These are phyloP conservation scores for Plemyria rubiginata DNA, from an alignment of 2,888 invertebrate species.

Conservation along the genomic window DNA sequence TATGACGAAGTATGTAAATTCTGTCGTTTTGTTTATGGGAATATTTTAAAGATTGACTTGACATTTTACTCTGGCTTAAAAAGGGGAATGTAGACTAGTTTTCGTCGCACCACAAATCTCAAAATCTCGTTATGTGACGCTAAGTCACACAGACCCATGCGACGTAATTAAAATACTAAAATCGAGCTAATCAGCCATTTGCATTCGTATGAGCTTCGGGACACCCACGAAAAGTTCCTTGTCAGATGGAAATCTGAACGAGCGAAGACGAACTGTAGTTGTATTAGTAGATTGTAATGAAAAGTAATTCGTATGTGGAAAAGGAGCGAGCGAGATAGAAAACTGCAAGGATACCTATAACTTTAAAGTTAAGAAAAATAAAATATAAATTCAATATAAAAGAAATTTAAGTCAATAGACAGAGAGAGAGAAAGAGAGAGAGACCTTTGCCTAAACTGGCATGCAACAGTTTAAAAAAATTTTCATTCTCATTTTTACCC, in stretches of 20 bases:
- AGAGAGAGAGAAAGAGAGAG: too few species aligned
- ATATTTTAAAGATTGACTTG: constrained; percentile 18
- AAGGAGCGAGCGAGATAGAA: background rate
- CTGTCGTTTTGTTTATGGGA: constrained; percentile 30
- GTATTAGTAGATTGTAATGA: constrained; percentile 2
- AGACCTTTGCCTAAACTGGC: too few species aligned
- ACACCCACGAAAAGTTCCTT: constrained; percentile 44
- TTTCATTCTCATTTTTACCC: too few species aligned
- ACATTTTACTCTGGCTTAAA: constrained; percentile 2
- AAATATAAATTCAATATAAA: too few species aligned
- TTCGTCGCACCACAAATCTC: background rate
- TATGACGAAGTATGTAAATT: constrained; percentile 26
- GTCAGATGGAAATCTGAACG: constrained; percentile 8
- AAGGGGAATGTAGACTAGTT: too few species aligned
- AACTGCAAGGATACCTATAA: too few species aligned
- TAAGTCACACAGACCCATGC: constrained; percentile 38
- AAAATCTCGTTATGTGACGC: constrained; percentile 2
- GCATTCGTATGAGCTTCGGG: constrained; percentile 46
- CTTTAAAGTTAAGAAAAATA: too few species aligned
- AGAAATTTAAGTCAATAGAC: too few species aligned
- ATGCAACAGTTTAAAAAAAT: too few species aligned
- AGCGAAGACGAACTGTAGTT: constrained; percentile 9
- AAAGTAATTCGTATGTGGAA: background rate
- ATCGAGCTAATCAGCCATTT: constrained; percentile 46
- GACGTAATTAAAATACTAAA: constrained; percentile 53